Evolutionary conservation across 2,888 invertebrate species (phyloP), one percentile per base, ranked within the genome.

Genomic region (Pomacea canaliculata): DNA sequence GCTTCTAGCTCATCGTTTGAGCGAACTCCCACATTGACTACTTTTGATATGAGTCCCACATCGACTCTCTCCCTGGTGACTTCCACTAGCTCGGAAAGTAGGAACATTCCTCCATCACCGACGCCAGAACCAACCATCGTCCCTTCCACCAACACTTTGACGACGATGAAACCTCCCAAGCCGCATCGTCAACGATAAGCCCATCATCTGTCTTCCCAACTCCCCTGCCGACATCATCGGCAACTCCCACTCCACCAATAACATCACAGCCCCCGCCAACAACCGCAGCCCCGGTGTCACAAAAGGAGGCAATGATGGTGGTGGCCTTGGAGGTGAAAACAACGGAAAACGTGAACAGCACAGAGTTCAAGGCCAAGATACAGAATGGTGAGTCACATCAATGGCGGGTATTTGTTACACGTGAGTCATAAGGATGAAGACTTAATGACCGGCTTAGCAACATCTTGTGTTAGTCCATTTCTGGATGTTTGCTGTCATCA

Each of bases 281-380:
- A 13, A 65, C 56, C 9, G 48, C 72, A n/a, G 16, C 18, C 23
- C 72, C 72, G 10, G 66, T 62, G 5, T 27, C 51, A 3, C 1
- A 66, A 8, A 27, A 66, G 9, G 65, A 68, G 10, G 66, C 73
- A 4, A n/a, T 73, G 59, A 46, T 73, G 73, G 37, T 12, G 23
- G 46, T 73, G 7, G 66, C 51, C 59, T 37, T 73, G 27, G 37
- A 66, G 8, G 49, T 73, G 27, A 46, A 56, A 48, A 51, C 56
- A 1, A 66, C 51, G 13, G 51, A 67, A 37, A 46, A 67, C 19
- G 59, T 65, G 37, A 56, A 73, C 46, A 46, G 56, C 51, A 0
- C 19, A n/a, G 46, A 73, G 60, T 73, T 73, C 68, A 68, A 60
- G 67, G 23, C 10, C 59, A 37, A 46, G 7, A 46, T 73, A 56